Evolutionary conservation across 2,888 invertebrate species (phyloP).

Genomic region (Mimachlamys varia): DNA sequence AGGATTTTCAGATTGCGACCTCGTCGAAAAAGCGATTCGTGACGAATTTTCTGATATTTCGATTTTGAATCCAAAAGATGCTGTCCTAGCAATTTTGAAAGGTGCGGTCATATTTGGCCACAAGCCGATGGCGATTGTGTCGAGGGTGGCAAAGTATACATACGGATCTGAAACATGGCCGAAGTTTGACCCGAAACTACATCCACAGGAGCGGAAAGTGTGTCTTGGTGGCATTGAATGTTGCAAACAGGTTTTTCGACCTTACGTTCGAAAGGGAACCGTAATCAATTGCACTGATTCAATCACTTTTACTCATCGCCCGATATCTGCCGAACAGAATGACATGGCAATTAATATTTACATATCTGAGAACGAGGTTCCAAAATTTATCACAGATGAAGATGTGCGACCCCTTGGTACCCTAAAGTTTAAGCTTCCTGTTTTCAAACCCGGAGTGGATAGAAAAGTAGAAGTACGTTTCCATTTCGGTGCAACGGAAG

Average conservation of each 20-base stretch:
- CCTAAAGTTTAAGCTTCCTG: not conserved
- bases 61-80: conserved; percentile 36
- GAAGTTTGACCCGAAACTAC: conserved; percentile 8
- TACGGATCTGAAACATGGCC: conserved; percentile 18
- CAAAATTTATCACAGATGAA: not conserved
- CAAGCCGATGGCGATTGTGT: not conserved
- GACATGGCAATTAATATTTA: not conserved
- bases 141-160: not conserved
- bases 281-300: not conserved
- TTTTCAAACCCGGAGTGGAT: not conserved
- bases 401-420: not conserved
- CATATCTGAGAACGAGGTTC: not conserved
- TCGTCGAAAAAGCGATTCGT: conserved; percentile 26
- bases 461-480: not conserved
- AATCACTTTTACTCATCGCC: not conserved
- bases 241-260: not conserved
- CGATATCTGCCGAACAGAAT: not conserved
- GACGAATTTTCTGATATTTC: not conserved
- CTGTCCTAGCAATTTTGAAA: conserved; percentile 5
- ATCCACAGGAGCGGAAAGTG: not conserved
- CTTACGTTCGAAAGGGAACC: not conserved
- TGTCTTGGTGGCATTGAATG: not conserved
- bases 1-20: conserved; percentile 40
- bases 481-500: not conserved
- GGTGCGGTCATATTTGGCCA: conserved; percentile 43